Percentiles rank a stretch among this genome's conserved stretches.
phyloP scores from a whole-genome alignment of 2,113 vertebrate genomes.

The Rhynchopsitta pachyrhyncha region DNA sequence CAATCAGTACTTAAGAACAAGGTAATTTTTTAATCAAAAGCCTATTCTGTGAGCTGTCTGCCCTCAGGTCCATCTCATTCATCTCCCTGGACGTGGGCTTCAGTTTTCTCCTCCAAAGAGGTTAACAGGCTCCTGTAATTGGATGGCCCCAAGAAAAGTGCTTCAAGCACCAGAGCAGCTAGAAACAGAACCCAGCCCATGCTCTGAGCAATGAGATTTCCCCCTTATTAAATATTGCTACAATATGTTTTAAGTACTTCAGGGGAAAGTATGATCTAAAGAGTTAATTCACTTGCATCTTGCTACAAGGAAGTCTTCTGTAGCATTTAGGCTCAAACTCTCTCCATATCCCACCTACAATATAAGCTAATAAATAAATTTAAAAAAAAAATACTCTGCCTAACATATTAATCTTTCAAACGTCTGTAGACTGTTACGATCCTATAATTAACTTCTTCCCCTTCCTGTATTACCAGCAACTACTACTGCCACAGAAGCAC shows the following conservation, averaged over 20 bases:
- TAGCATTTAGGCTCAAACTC: not conserved
- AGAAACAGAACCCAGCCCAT: not conserved
- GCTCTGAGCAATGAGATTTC: not conserved
- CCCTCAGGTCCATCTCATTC: slow-evolving; percentile 43
- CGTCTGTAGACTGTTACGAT: not conserved
- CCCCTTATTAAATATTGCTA: not conserved
- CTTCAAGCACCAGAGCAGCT: slow-evolving; percentile 13
- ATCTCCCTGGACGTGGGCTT: slow-evolving; percentile 50
- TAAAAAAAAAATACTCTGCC: not conserved
- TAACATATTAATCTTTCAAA: not conserved
- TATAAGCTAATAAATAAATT: not conserved
- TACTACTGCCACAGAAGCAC: not conserved
- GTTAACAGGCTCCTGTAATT: slow-evolving; percentile 65
- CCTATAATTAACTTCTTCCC: not conserved
- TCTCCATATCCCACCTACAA: not conserved
- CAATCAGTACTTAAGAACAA: slow-evolving; percentile 38
- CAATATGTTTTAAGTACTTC: not conserved
- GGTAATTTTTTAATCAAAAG: slow-evolving; percentile 67
- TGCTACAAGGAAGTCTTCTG: not conserved
- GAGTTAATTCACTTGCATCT: not conserved
- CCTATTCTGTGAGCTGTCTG: slow-evolving; percentile 55
- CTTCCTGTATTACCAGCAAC: not conserved
- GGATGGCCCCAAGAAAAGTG: slow-evolving; percentile 43
- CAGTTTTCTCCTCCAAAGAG: slow-evolving; percentile 59
- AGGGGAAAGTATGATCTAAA: not conserved